Base-by-base conservation (phyloP, 2,888 invertebrate species). In the Macaria notata region DNA sequence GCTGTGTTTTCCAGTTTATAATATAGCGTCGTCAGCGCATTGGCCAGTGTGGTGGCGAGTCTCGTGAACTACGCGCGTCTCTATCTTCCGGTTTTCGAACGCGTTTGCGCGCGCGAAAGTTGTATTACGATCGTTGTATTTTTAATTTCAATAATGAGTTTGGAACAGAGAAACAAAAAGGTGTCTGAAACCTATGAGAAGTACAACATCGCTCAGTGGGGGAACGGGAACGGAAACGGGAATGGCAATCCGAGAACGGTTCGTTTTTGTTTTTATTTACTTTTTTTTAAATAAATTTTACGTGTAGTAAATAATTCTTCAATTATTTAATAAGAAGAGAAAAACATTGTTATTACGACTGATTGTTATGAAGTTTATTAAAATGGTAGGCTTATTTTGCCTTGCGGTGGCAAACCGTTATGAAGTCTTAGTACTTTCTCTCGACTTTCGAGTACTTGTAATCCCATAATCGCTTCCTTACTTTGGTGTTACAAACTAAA, bases 201-300 rank as follows among this genome's bases (percentile, higher is more conserved):
- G 72, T 92, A 76, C 65, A 88, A 87, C 66, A 89, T 89, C 53
- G 84, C 78, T 4, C 75, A 84, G 69, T 91, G 91, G 91, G 91
- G 91, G 31, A 82, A 81, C 49, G 76, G 79, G 33, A 69, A 65
- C 49, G 76, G 79, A 31, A 69, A 65, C 51, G 45, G 48, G 9
- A 56, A 60, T 36, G 56, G 49, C 5, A n/a, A 49, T 9, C 7
- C 9, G 8, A 72, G 73, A 65, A 66, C 75, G 86, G 89, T 90
- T 72, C 65, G 86, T 83, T 59, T 56, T 65, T 68, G 49, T 70
- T 64, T 63, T 64, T 47, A 47, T 49, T 63, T 51, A 54, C 50
- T 41, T 47, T 51, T 8, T 41, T 36, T 36, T 36, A 4, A 7
- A 4, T 4, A 7, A 7, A 7, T 36, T 36, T 4, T 36, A 5